Conservation (phyloP, 37 sponge, comb jelly and placozoan genomes). For the Theonella swinhoei region DNA sequence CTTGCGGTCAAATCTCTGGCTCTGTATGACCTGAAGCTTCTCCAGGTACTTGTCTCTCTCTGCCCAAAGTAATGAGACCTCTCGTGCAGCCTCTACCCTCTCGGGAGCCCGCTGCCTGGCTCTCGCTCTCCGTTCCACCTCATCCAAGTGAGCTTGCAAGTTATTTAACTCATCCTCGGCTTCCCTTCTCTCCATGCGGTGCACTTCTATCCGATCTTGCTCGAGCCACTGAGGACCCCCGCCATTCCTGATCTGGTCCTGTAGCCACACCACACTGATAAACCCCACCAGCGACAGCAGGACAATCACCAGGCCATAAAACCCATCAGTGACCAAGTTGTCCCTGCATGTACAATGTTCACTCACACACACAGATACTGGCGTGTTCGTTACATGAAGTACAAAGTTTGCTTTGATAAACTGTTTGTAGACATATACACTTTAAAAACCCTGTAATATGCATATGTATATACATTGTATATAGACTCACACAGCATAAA, state of each 20-base stretch:
- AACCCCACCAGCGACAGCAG: conserved; percentile 75
- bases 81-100: not conserved
- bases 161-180: not conserved
- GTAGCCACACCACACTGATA: conserved; percentile 89
- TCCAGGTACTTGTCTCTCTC: not conserved
- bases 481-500: not conserved
- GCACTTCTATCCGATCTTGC: conserved; percentile 41
- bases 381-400: not conserved
- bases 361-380: not conserved
- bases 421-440: conserved; percentile 1
- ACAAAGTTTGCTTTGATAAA: too few relatives aligned
- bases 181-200: not conserved
- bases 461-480: not conserved
- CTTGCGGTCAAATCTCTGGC: conserved; percentile 4
- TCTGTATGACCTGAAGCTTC: not conserved
- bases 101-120: not conserved
- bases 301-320: conserved; percentile 84
- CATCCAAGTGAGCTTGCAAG: conserved; percentile 1
- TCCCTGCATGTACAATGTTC: conserved; percentile 41
- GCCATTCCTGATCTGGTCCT: conserved; percentile 85
- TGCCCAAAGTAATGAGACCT: not conserved
- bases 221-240: conserved; percentile 83
- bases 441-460: too few relatives aligned
- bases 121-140: not conserved
- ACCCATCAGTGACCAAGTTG: conserved; percentile 69